Evolutionary conservation across 30 jellyfish, hydroid and myxozoan genomes (phyloP).

Genomic region (Hydra vulgaris): DNA sequence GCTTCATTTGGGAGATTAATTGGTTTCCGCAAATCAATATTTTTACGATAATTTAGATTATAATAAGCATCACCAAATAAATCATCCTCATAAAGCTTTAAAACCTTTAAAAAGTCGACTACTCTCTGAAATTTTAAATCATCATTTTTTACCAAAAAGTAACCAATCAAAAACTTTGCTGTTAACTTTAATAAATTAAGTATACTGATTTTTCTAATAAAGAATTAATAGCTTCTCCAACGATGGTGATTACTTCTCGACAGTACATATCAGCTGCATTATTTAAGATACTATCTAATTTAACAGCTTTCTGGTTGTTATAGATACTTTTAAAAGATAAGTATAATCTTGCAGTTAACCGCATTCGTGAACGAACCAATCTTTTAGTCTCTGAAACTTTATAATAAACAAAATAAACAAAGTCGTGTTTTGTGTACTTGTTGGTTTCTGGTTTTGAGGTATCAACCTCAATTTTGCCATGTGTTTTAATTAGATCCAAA

Average conservation of each 20-base stretch:
- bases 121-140: constrained; percentile 19
- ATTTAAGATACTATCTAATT: neutral
- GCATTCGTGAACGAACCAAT: constrained; percentile 10
- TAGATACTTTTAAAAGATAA: neutral
- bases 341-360: constrained; percentile 19
- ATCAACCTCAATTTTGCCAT: neutral
- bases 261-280: constrained; percentile 22
- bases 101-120: constrained; percentile 12
- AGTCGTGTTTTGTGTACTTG: constrained; percentile 2
- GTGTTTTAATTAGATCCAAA: neutral
- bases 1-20: constrained; percentile 21
- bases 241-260: constrained; percentile 6
- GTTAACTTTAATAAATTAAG: constrained; percentile 5
- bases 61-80: constrained; percentile 26
- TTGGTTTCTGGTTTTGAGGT: neutral
- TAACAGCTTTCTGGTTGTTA: neutral
- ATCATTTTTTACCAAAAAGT: constrained; percentile 10
- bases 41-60: constrained; percentile 6
- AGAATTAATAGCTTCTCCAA: constrained; percentile 4
- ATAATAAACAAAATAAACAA: constrained; percentile 11
- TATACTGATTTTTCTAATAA: constrained; percentile 1
- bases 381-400: constrained; percentile 7
- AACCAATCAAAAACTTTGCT: constrained; percentile 18
- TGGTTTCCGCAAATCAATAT: constrained; percentile 16
- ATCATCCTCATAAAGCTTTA: constrained; percentile 14